Conservation (phyloP, 2,797 vertebrate genomes). For the Manis javanica region DNA sequence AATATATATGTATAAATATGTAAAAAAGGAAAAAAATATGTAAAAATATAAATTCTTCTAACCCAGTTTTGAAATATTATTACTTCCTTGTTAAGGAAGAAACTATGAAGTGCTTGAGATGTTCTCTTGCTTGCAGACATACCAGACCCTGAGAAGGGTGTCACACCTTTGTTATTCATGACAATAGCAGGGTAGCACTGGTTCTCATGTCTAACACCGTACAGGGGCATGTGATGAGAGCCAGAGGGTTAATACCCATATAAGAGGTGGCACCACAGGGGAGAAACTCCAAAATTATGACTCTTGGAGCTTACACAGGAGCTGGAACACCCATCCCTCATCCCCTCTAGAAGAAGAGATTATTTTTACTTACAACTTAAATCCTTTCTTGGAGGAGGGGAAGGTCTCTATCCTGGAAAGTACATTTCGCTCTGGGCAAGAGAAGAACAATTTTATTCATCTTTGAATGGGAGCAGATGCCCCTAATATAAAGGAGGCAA, state of each 20-base stretch:
- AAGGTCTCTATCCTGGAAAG: not conserved
- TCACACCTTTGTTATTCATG: not conserved
- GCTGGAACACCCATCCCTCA: not conserved
- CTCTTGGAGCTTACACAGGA: not conserved
- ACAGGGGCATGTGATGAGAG: too few species aligned
- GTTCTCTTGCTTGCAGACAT: not conserved
- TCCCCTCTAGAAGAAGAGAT: not conserved
- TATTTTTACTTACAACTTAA: not conserved
- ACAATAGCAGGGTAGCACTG: not conserved
- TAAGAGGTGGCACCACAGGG: not conserved
- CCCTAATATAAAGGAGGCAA: not conserved
- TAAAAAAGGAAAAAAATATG: too few species aligned
- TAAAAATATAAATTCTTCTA: not conserved
- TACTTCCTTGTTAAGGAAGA: not conserved
- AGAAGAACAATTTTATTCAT: not conserved
- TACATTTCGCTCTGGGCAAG: not conserved
- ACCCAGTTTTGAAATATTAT: constrained; percentile 19
- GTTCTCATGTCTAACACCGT: not conserved
- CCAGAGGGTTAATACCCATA: not conserved
- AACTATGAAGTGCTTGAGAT: not conserved
- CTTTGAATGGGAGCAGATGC: not conserved
- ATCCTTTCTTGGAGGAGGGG: not conserved
- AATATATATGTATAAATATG: not conserved
- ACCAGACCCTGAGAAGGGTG: not conserved
- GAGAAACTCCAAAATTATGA: not conserved